Conservation (phyloP, 2,888 invertebrate species). For the Craniophora ligustri region DNA sequence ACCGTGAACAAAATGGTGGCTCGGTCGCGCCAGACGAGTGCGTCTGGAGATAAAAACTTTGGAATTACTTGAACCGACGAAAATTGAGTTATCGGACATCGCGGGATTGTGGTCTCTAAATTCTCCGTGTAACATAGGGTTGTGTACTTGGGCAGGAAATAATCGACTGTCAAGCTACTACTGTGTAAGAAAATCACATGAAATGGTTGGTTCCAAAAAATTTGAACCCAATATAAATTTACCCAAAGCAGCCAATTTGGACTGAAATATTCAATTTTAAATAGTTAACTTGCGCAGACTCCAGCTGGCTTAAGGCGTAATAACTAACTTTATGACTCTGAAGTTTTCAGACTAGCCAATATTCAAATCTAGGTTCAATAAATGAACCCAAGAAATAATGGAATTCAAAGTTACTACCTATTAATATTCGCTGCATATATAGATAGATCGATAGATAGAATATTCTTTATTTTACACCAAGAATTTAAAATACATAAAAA, state of each 20-base stretch:
- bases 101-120: conserved; percentile 1
- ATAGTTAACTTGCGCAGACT: conserved; percentile 2
- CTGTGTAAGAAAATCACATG: too few species aligned
- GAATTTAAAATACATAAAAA: too few species aligned
- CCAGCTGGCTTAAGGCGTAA: not conserved
- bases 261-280: not conserved
- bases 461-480: too few species aligned
- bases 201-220: too few species aligned
- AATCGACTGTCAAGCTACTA: too few species aligned
- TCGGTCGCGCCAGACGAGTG: conserved; percentile 36
- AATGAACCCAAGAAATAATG: too few species aligned
- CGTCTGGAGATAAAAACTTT: conserved; percentile 51
- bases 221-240: too few species aligned
- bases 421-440: too few species aligned
- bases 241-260: not conserved
- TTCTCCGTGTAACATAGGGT: not conserved
- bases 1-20: conserved; percentile 35
- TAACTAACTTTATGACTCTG: not conserved
- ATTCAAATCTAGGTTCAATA: conserved; percentile 8
- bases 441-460: too few species aligned
- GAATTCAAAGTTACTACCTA: too few species aligned
- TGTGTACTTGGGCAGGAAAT: too few species aligned
- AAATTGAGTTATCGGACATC: conserved; percentile 34
- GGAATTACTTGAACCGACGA: conserved; percentile 31
- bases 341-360: conserved; percentile 17